Evolutionary conservation across 2,888 invertebrate species (phyloP), one percentile per base, ranked within the genome.

Genomic region (Chrysotoxum bicinctum): DNA sequence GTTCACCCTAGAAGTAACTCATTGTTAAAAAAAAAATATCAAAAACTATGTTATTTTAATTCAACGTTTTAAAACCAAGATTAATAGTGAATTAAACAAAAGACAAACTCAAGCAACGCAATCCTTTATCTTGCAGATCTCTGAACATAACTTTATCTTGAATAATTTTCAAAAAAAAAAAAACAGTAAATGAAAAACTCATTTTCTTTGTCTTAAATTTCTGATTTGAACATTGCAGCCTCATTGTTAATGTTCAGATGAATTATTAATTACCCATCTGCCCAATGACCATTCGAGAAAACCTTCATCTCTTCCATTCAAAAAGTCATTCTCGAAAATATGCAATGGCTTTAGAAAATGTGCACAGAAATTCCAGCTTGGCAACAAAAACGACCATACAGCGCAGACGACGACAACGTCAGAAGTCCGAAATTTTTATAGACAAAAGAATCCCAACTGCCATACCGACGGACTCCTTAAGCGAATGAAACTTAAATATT

Each of bases 401-500:
- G 1, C 3, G n/a, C 7, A 14, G 8, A 10, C 12, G 37, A 23
- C 16, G 12, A 19, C 26, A 45, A 26, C 60, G 10, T 32, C 32
- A 48, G 64, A 45, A 66, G 32, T 66, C 48, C 23, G 32, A 35
- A 19, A 12, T 21, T 16, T 6, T 16, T 7, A 32, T 7, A 60
- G 40, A 43, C 52, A 69, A 69, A 52, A 69, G 32, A 35, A 50
- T 66, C 1, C 62, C n/a, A 45, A 16, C 43, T 30, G 21, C 37
- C 16, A 64, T 45, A 64, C 45, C 62, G 14, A 45, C 32, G 10
- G 16, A 48, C 48, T 74, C 54, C 69, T 74, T 23, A 37, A 32
- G 56, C 73, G 14, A 50, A n/a, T 26, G 52, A 37, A 73, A 73
- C 76, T 80, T 85, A 68, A 80, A 85, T 85, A 81, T 80, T 85